Evolutionary conservation across 2,888 invertebrate genomes (phyloP).

Genomic region (Drosophila quinaria): DNA sequence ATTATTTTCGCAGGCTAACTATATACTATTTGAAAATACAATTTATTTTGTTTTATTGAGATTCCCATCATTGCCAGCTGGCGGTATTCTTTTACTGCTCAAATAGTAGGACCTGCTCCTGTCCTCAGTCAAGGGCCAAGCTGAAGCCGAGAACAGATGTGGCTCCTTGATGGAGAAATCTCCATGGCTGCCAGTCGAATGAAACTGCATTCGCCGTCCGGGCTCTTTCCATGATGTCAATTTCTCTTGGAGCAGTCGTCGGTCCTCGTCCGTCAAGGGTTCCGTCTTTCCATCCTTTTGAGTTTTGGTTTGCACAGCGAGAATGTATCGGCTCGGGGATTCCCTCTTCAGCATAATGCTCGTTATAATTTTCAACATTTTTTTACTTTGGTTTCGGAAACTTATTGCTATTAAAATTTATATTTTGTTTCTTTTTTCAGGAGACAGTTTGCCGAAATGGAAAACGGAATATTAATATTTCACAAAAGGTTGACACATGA

Average conservation of each 20-base stretch:
- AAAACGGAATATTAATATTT: background rate
- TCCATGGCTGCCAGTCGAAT: background rate
- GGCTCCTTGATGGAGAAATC: slow-evolving; percentile 30
- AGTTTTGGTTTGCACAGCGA: slow-evolving; percentile 10
- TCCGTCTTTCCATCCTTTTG: background rate
- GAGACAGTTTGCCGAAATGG: slow-evolving; percentile 1
- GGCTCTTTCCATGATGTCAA: background rate
- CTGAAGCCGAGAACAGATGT: slow-evolving; percentile 22
- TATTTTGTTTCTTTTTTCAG: background rate
- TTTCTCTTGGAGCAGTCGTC: background rate
- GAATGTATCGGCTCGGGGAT: slow-evolving; percentile 15
- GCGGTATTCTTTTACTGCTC: background rate
- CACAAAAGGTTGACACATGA: background rate
- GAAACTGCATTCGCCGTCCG: background rate
- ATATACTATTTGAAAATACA: slow-evolving; percentile 3
- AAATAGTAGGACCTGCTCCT: background rate
- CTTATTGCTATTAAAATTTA: background rate
- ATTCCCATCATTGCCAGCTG: background rate
- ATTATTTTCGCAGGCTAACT: background rate
- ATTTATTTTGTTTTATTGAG: slow-evolving; percentile 8
- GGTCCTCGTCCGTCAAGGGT: background rate
- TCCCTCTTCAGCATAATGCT: slow-evolving; percentile 17
- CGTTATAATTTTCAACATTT: slow-evolving; percentile 37
- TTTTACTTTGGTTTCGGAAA: background rate
- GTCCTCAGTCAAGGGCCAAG: slow-evolving; percentile 5